phyloP scores from a whole-genome alignment of 2,113 vertebrate species.

The Scomber japonicus region DNA sequence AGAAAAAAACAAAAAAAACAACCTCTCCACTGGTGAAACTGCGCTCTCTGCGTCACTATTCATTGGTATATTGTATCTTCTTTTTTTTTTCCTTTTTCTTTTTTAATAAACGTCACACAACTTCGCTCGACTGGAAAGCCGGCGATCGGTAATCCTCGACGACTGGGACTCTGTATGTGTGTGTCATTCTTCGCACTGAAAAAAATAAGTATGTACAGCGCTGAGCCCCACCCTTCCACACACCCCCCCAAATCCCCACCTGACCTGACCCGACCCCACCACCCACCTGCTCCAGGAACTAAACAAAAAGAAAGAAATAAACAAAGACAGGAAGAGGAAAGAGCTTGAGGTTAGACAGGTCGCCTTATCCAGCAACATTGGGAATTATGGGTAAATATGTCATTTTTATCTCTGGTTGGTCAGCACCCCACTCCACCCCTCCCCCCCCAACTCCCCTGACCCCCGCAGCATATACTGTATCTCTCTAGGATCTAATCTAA shows the following conservation, averaged over 20 bases:
- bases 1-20: constrained; percentile 32
- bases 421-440: not conserved
- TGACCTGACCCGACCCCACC: constrained; percentile 36
- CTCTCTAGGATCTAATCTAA: constrained; percentile 77
- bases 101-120: constrained; percentile 55
- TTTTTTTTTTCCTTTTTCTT: constrained; percentile 23
- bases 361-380: constrained; percentile 76
- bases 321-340: constrained; percentile 57
- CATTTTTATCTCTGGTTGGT: constrained; percentile 56
- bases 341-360: constrained; percentile 75
- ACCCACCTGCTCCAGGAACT: constrained; percentile 56
- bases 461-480: constrained; percentile 51
- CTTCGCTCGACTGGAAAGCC: constrained; percentile 58
- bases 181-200: constrained; percentile 71
- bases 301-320: constrained; percentile 22
- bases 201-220: constrained; percentile 86
- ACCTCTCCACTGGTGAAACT: constrained; percentile 73
- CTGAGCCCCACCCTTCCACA: constrained; percentile 53
- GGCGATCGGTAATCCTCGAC: constrained; percentile 35
- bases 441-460: not conserved
- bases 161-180: constrained; percentile 29
- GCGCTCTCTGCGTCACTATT: constrained; percentile 31
- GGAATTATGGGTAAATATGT: constrained; percentile 75
- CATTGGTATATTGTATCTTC: constrained; percentile 5
- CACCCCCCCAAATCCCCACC: constrained; percentile 11